These are phyloP conservation scores for Gymnorhina tibicen DNA, from an alignment of 2,113 vertebrate species.

Conservation along the genomic window DNA sequence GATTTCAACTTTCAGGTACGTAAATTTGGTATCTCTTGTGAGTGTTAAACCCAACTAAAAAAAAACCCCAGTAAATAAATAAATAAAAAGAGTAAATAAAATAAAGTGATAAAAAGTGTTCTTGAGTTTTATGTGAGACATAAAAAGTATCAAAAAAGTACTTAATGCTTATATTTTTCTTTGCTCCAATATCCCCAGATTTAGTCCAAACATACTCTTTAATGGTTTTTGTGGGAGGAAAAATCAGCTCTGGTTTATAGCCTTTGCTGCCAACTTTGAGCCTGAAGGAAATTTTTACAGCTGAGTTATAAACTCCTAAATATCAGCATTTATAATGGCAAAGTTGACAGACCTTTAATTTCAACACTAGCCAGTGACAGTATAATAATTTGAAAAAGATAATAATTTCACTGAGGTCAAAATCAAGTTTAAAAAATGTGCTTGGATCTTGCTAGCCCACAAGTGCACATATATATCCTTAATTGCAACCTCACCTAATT, in stretches of 20 bases:
- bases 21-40: background rate
- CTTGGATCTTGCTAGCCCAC: background rate
- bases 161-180: background rate
- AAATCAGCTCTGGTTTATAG: slow-evolving; percentile 27
- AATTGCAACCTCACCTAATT: slow-evolving; percentile 20
- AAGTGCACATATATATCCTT: background rate
- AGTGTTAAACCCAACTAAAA: background rate
- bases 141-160: background rate
- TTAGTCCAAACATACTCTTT: background rate
- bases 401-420: slow-evolving; percentile 41
- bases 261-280: slow-evolving; percentile 2
- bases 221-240: background rate
- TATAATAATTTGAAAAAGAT: slow-evolving; percentile 38
- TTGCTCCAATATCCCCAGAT: background rate
- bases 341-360: slow-evolving; percentile 30
- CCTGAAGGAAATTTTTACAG: slow-evolving; percentile 57
- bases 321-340: slow-evolving; percentile 23
- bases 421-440: background rate
- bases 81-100: background rate
- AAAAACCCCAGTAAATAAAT: background rate
- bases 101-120: background rate
- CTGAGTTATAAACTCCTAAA: slow-evolving; percentile 59
- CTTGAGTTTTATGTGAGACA: background rate
- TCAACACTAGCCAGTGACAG: slow-evolving; percentile 22
- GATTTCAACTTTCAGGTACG: background rate